Conservation (phyloP, 2,888 invertebrate species). For the Heliconius hortense region DNA sequence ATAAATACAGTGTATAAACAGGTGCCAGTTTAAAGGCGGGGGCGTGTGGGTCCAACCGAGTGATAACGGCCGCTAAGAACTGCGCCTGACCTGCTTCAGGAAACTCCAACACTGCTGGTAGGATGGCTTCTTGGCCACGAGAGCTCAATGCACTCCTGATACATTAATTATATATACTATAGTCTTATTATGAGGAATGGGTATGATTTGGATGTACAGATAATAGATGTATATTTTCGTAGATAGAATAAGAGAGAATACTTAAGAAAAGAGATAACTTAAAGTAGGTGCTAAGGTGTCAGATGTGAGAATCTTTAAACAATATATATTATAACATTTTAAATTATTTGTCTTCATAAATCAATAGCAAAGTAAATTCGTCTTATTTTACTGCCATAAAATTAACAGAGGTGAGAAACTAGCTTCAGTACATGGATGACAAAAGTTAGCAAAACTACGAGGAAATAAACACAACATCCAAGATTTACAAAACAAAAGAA, state of each 20-base stretch:
- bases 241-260: too few species aligned
- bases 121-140: conserved; percentile 90
- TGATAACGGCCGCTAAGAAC: conserved; percentile 93
- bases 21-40: conserved; percentile 98
- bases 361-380: not conserved
- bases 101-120: conserved; percentile 97
- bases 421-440: conserved; percentile 5
- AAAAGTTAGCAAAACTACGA: conserved; percentile 18
- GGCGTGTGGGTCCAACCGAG: conserved; percentile 92
- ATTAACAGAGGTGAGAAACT: not conserved
- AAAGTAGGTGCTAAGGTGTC: not conserved
- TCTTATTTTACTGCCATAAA: not conserved
- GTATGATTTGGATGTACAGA: not conserved
- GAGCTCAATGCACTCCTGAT: conserved; percentile 31
- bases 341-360: not conserved
- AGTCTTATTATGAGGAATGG: not conserved
- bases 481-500: conserved; percentile 22
- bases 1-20: conserved; percentile 97
- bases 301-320: not conserved
- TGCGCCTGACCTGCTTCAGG: conserved; percentile 97
- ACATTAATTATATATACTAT: not conserved
- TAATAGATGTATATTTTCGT: not conserved
- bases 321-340: not conserved
- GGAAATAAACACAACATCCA: conserved; percentile 5
- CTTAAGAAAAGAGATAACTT: too few species aligned